Evolutionary conservation across 2,113 vertebrate species (phyloP).

Genomic region (Forbesichthys agassizii): DNA sequence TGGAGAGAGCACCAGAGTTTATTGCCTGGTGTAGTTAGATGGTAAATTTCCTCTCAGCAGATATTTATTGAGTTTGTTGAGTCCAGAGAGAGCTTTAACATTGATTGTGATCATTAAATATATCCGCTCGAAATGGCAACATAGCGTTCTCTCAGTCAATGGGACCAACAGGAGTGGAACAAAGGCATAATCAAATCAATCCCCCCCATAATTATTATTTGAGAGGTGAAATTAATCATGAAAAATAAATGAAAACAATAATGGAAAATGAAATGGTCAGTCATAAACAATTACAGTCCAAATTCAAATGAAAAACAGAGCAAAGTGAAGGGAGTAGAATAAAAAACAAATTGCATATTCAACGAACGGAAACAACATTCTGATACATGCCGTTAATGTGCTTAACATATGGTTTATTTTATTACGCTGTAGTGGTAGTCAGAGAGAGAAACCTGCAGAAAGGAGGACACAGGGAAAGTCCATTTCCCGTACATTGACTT

Average conservation of each 20-base stretch:
- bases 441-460: slow-evolving; percentile 16
- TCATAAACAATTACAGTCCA: slow-evolving; percentile 71
- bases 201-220: slow-evolving; percentile 74
- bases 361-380: slow-evolving; percentile 59
- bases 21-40: slow-evolving; percentile 77
- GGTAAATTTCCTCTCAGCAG: slow-evolving; percentile 79
- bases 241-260: slow-evolving; percentile 75
- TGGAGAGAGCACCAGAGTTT: slow-evolving; percentile 60
- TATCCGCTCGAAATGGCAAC: slow-evolving; percentile 75
- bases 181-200: slow-evolving; percentile 78
- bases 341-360: slow-evolving; percentile 50
- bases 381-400: slow-evolving; percentile 44
- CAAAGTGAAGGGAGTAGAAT: slow-evolving; percentile 46
- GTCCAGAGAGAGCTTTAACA: slow-evolving; percentile 79
- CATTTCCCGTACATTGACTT: slow-evolving; percentile 4
- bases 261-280: slow-evolving; percentile 74
- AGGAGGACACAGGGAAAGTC: neutral
- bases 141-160: slow-evolving; percentile 68
- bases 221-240: slow-evolving; percentile 73
- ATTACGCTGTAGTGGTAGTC: slow-evolving; percentile 28
- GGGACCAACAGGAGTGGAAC: slow-evolving; percentile 65
- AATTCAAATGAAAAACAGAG: slow-evolving; percentile 66
- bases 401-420: slow-evolving; percentile 30
- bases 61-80: slow-evolving; percentile 82
- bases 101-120: slow-evolving; percentile 86